Evolutionary conservation across 2,888 invertebrate species (phyloP).

Genomic region (Andrena marginata): DNA sequence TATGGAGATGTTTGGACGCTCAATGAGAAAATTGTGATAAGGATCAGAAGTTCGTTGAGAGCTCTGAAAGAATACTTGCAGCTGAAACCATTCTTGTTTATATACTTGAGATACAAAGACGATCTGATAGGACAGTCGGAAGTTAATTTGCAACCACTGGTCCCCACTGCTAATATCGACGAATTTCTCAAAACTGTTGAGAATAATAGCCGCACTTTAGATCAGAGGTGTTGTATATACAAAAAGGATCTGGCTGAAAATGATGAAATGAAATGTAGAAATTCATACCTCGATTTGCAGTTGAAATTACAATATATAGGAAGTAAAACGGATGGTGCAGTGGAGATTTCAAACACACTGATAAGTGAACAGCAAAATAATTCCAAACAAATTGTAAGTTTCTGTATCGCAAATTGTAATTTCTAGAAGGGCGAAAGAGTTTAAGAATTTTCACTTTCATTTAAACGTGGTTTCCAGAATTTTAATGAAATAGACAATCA

Average conservation of each 20-base stretch:
- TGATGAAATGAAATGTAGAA: constrained; percentile 65
- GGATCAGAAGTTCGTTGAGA: constrained; percentile 85
- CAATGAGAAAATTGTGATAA: constrained; percentile 86
- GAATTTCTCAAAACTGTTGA: constrained; percentile 84
- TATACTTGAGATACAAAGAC: constrained; percentile 84
- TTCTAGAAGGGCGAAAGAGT: neutral
- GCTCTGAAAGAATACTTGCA: constrained; percentile 85
- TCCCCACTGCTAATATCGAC: constrained; percentile 84
- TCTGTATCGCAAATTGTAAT: neutral
- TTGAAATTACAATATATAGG: constrained; percentile 85
- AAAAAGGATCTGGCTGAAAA: constrained; percentile 57
- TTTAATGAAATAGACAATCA: constrained; percentile 72
- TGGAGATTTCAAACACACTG: constrained; percentile 7
- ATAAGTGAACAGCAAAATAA: constrained; percentile 34
- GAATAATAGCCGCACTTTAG: constrained; percentile 82
- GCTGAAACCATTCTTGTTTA: constrained; percentile 85
- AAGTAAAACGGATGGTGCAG: constrained; percentile 59
- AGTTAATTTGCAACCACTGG: constrained; percentile 86
- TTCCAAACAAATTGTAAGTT: constrained; percentile 37
- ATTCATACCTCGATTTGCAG: constrained; percentile 86
- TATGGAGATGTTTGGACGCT: constrained; percentile 80
- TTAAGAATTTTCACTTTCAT: neutral
- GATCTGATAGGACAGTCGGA: constrained; percentile 84
- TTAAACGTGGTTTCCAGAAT: constrained; percentile 56
- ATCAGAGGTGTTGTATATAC: constrained; percentile 80